phyloP scores from a whole-genome alignment of 1,140 invertebrate species.

The Steinernema khuongi region DNA sequence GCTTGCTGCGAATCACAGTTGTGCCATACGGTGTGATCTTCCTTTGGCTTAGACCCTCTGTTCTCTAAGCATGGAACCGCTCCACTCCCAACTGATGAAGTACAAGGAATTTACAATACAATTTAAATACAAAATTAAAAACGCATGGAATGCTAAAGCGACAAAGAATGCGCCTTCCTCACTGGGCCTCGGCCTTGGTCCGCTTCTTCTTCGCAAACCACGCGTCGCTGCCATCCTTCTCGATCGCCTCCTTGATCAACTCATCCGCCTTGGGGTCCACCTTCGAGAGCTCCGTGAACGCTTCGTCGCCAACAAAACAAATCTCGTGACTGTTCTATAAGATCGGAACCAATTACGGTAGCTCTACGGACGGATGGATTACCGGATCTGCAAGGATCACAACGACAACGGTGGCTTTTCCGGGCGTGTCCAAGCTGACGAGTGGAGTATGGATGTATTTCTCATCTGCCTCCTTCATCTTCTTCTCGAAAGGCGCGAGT shows the following conservation, averaged over 20 bases:
- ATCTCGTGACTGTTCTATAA: slow-evolving; percentile 96
- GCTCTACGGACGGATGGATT: slow-evolving; percentile 42
- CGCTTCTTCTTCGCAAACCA: slow-evolving; percentile 30
- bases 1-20: too few relatives aligned
- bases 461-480: slow-evolving; percentile 69
- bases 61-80: too few relatives aligned
- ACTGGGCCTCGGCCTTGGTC: neutral
- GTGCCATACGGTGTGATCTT: too few relatives aligned
- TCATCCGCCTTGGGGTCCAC: slow-evolving; percentile 76
- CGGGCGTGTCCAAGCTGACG: slow-evolving; percentile 84
- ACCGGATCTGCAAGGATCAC: slow-evolving; percentile 89
- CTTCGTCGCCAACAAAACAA: slow-evolving; percentile 95
- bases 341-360: slow-evolving; percentile 34
- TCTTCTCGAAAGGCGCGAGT: slow-evolving; percentile 71
- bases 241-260: slow-evolving; percentile 74
- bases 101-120: too few relatives aligned
- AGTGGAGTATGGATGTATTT: slow-evolving; percentile 76
- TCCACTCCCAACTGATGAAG: too few relatives aligned
- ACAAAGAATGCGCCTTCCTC: too few relatives aligned
- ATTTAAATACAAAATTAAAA: too few relatives aligned
- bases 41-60: too few relatives aligned
- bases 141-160: too few relatives aligned
- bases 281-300: slow-evolving; percentile 78
- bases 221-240: slow-evolving; percentile 48
- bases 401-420: slow-evolving; percentile 88